Evolutionary conservation across 1,140 invertebrate genomes (phyloP), one percentile per base, ranked within the genome.

Genomic region (Cydia strobilella): DNA sequence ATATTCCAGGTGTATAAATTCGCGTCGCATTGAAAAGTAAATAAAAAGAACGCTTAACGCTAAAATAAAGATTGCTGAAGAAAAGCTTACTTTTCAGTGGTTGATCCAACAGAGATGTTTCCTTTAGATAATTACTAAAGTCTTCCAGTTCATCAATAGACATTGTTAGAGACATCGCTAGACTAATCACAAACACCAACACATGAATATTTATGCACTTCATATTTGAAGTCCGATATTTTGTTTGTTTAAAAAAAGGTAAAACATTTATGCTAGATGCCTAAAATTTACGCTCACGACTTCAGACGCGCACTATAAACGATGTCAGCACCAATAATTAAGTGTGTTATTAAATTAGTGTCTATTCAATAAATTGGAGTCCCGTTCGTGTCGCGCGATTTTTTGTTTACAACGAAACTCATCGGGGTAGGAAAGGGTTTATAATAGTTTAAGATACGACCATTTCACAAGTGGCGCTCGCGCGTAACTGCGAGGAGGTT

Each of bases 361-460:
- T 18, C 5, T 10, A 42, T n/a, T 25, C 35, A 10, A 66, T 35
- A 10, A 15, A 39, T 18, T 39, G 10, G 65, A 69, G 31, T 69
- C 27, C 65, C 27, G 65, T 69, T 42, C 65, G 78, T 77, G 73
- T 76, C 74, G 81, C 75, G 73, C 69, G 82, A 84, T 88, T 90
- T 89, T 89, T 89, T 81, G 79, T 75, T 65, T 76, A 69, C 74
- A 86, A 93, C 86, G 90, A 93, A 93, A 89, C 85, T 85, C 86
- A 87, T 89, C 83, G 79, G 85, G 85, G 84, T 82, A 79, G 81
- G 80, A 84, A 84, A 80, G 85, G 83, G 87, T 86, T 89, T 91
- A 93, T 90, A 91, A 93, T 91, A 93, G 90, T 84, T 82, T 90
- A 84, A 78, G 87, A 90, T 87, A 91, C 90, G 86, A 90, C 90